These are phyloP conservation scores for Dyspetes luteomarginatus DNA, from an alignment of 2,888 invertebrate species.

Conservation along the genomic window DNA sequence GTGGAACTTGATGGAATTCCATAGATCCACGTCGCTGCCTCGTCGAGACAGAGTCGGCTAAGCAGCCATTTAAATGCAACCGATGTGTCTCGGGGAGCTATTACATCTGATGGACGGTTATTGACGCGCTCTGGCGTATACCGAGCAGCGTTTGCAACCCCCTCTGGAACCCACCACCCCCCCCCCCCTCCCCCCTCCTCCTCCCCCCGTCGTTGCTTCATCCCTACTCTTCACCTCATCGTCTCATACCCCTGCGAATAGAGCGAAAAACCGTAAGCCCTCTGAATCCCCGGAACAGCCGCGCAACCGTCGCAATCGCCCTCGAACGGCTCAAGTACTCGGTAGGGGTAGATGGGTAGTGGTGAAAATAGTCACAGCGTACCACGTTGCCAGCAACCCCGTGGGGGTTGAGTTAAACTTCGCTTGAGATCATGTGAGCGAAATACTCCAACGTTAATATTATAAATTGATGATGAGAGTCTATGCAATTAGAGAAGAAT, in stretches of 20 bases:
- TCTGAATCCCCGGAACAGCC: slow-evolving; percentile 51
- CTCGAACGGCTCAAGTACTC: slow-evolving; percentile 42
- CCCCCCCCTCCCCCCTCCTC: slow-evolving; percentile 53
- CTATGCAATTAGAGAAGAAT: too few species aligned
- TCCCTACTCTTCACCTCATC: slow-evolving; percentile 57
- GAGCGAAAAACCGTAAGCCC: slow-evolving; percentile 60
- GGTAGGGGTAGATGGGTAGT: slow-evolving; percentile 22
- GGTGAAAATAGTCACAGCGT: slow-evolving; percentile 47
- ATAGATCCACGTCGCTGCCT: slow-evolving; percentile 82
- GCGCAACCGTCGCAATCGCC: slow-evolving; percentile 60
- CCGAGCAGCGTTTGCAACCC: slow-evolving; percentile 77
- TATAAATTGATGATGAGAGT: too few species aligned
- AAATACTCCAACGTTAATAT: too few species aligned
- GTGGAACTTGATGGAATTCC: slow-evolving; percentile 83
- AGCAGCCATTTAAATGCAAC: slow-evolving; percentile 84
- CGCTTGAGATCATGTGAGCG: slow-evolving; percentile 62
- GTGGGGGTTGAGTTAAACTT: slow-evolving; percentile 67
- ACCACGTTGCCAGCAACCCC: slow-evolving; percentile 63
- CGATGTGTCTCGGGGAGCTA: slow-evolving; percentile 84
- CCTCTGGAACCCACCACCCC: slow-evolving; percentile 62
- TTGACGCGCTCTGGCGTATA: slow-evolving; percentile 83
- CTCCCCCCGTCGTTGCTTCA: slow-evolving; percentile 62
- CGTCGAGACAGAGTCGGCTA: slow-evolving; percentile 83
- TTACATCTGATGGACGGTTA: slow-evolving; percentile 84
- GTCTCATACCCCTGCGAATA: slow-evolving; percentile 54